Base-by-base conservation (phyloP, 2,888 invertebrate genomes). In the Philonicus albiceps region DNA sequence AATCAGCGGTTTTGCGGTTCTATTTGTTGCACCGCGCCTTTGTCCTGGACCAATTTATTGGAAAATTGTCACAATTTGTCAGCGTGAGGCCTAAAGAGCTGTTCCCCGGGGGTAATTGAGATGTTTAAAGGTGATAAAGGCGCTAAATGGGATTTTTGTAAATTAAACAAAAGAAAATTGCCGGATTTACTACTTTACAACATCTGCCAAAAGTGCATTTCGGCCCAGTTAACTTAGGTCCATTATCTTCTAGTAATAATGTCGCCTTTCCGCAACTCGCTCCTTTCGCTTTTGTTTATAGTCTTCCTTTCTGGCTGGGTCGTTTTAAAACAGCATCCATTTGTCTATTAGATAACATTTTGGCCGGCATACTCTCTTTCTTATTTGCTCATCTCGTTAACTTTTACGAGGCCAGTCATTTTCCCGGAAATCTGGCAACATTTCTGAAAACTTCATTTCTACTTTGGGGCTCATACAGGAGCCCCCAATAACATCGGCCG, bases 61-160 rank as follows among this genome's bases (percentile, higher is more conserved):
- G 81, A 81, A 81, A 81, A 81, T 81, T 81, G 30, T 64, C 81
- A 81, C 81, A 81, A 81, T 81, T 81, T 81, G 64, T 81, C 81
- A 81, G 64, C 64, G 22, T 64, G 81, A n/a, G 81, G 37, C 53
- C 55, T 7, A 22, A 11, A 31, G 30, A 34, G 53, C 34, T 55
- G 13, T 49, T 13, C 49, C 5, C 27, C 30, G 6, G 13, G 7
- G 30, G 81, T 81, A 81, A 81, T 81, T 81, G 81, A 81, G 81
- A 81, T 81, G 34, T 55, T 81, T 81, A 81, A 31, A 31, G 53
- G 55, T 81, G 81, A 81, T 81, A 81, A 81, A 81, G 31, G 81
- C 49, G 49, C 22, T 49, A 78, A 78, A 78, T 43, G 49, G 49
- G 8, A 78, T 78, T 78, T 78, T 78, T 49, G 49, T 22, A 30